Evolutionary conservation across 2,888 invertebrate genomes (phyloP).

Genomic region (Eledona agricola): DNA sequence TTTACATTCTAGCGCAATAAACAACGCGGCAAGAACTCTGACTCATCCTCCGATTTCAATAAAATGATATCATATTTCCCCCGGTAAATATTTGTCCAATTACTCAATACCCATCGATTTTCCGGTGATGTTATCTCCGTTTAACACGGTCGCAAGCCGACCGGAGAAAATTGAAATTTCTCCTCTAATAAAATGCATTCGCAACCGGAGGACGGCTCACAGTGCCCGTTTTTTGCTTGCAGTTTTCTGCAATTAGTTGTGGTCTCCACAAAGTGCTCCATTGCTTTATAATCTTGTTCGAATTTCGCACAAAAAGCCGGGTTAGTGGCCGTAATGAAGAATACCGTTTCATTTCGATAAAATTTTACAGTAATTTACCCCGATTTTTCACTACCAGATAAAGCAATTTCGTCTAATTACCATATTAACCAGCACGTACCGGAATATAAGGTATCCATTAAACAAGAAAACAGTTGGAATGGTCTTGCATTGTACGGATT

Average conservation of each 20-base stretch:
- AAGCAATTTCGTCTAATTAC: slow-evolving; percentile 16
- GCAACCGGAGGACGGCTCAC: too few species aligned
- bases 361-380: not conserved
- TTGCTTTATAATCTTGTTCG: not conserved
- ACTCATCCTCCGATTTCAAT: slow-evolving; percentile 17
- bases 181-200: not conserved
- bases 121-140: not conserved
- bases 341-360: not conserved
- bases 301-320: not conserved
- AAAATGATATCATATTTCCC: slow-evolving; percentile 24
- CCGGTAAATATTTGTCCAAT: slow-evolving; percentile 15
- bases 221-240: too few species aligned
- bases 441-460: slow-evolving; percentile 19
- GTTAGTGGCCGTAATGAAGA: not conserved
- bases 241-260: slow-evolving; percentile 4
- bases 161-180: not conserved
- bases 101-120: slow-evolving; percentile 25
- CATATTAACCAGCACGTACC: slow-evolving; percentile 15
- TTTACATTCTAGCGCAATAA: too few species aligned
- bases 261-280: not conserved
- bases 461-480: slow-evolving; percentile 25
- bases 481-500: slow-evolving; percentile 15
- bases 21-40: too few species aligned
- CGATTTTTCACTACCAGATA: slow-evolving; percentile 3
- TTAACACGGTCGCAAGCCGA: not conserved